Conservation (phyloP, 2,113 vertebrate species). For the Sprattus sprattus region DNA sequence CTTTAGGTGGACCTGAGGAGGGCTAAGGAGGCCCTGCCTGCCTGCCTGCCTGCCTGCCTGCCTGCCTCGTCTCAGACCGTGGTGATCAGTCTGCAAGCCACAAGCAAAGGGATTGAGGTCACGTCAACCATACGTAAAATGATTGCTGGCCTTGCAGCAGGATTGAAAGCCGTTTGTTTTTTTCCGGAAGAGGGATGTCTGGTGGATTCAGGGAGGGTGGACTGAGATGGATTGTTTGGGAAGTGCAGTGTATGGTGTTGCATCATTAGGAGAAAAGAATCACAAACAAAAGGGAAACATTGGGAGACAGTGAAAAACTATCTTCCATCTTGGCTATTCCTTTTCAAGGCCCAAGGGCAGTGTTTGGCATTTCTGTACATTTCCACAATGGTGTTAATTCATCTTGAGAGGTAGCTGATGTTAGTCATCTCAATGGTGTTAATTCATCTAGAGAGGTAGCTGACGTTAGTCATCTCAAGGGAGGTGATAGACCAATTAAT, state of each 20-base stretch:
- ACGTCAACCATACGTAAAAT: constrained; percentile 33
- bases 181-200: not conserved
- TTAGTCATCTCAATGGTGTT: not conserved
- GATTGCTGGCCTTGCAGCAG: constrained; percentile 2
- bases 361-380: not conserved
- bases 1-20: constrained; percentile 42
- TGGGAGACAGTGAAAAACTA: not conserved
- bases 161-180: not conserved
- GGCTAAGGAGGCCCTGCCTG: constrained; percentile 1
- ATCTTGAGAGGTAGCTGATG: not conserved
- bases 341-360: not conserved
- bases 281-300: not conserved
- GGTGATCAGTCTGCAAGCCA: constrained; percentile 43
- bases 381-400: not conserved
- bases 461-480: not conserved
- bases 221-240: not conserved
- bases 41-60: not conserved
- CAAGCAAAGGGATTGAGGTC: constrained; percentile 50
- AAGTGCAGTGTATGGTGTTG: not conserved
- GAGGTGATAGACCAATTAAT: not conserved
- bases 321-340: not conserved
- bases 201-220: not conserved
- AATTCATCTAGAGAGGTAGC: not conserved
- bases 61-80: constrained; percentile 16
- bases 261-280: not conserved